Evolutionary conservation across 2,113 vertebrate species (phyloP).

Genomic region (Nesogale talazaci): DNA sequence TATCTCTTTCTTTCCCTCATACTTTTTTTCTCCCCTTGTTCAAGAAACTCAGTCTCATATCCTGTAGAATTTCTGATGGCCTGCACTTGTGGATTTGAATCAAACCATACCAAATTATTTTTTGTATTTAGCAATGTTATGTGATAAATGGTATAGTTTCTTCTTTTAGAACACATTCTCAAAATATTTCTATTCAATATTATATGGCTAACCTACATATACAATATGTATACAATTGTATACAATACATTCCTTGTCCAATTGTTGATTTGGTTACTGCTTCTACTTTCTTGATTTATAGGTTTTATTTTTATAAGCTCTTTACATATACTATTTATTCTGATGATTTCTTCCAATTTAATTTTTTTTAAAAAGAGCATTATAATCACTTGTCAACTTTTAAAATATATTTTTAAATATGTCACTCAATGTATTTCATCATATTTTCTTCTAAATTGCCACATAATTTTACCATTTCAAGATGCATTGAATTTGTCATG

Average conservation of each 20-base stretch:
- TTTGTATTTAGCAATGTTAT: neutral
- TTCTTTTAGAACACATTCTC: neutral
- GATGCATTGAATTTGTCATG: neutral
- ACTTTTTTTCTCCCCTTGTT: too few relatives aligned
- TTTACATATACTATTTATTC: neutral
- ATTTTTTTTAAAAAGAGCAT: neutral
- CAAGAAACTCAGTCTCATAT: neutral
- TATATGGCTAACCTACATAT: neutral
- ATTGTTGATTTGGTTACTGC: neutral
- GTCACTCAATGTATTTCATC: neutral
- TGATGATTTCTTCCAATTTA: slow-evolving; percentile 11
- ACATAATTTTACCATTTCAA: neutral
- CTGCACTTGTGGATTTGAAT: neutral
- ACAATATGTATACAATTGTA: too few relatives aligned
- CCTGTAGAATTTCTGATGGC: neutral
- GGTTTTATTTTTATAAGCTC: neutral
- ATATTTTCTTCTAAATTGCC: neutral
- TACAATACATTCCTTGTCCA: neutral
- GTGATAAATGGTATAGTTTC: neutral
- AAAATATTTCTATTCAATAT: neutral
- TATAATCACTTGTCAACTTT: neutral
- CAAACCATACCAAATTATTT: neutral
- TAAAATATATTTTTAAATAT: neutral
- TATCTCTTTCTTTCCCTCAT: neutral
- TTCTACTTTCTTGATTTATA: neutral